phyloP scores from a whole-genome alignment of 2,797 vertebrate species.

The Cacajao melanocephalus region DNA sequence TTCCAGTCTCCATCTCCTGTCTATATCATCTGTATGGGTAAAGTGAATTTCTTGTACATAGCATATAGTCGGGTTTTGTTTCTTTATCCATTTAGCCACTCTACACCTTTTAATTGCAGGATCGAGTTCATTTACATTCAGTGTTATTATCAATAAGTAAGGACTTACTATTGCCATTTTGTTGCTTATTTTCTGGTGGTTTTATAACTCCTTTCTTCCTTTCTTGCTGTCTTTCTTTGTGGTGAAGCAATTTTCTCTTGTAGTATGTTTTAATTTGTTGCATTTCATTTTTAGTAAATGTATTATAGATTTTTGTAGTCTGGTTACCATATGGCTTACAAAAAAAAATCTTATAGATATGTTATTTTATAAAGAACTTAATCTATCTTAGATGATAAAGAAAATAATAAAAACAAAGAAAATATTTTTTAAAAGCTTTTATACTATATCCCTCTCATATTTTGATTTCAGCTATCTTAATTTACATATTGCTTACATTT shows the following conservation, averaged over 20 bases:
- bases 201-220: background rate
- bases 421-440: background rate
- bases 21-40: background rate
- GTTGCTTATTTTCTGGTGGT: background rate
- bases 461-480: background rate
- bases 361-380: background rate
- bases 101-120: background rate
- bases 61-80: background rate
- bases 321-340: background rate
- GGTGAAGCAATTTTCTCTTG: background rate
- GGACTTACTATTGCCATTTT: background rate
- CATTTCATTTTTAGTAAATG: background rate
- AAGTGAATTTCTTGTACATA: background rate
- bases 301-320: background rate
- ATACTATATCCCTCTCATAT: background rate
- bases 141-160: background rate
- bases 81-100: background rate
- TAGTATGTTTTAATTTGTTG: background rate
- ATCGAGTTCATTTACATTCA: background rate
- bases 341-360: background rate
- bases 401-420: background rate
- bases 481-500: background rate
- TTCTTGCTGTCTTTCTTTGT: background rate
- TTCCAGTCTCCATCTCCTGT: background rate
- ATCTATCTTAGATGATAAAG: background rate